Evolutionary conservation across 2,113 vertebrate genomes (phyloP), one percentile per base, ranked within the genome.

Genomic region (Perognathus longimembris): DNA sequence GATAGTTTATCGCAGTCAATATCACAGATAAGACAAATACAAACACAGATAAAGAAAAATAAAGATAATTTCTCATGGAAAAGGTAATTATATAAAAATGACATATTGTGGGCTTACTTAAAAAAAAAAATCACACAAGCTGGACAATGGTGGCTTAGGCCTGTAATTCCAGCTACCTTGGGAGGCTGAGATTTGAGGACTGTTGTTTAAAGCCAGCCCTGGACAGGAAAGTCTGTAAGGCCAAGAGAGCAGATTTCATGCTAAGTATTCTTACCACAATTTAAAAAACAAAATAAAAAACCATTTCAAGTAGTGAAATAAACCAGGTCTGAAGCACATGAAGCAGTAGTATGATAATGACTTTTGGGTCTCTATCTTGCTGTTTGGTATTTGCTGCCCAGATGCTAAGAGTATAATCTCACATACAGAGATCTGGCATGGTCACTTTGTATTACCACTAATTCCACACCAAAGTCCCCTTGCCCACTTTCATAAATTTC

Each of bases 71-170:
- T 90, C 42, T 61, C 14, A 69, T 36, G 45, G 77, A 81, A 63
- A 73, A 6, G 71, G 26, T 70, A 64, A 86, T 93, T 54, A 82
- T 20, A 26, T 14, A 76, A 80, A 4, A 36, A 3, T 69, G n/a
- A 92, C 24, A n/a, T 82, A n/a, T 77, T 36, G 80, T 36, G 38
- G 50, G 12, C 30, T 75, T 90, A 87, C 73, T 87, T 77, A 36
- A 73, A 50, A 36, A n/a, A 40, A 22, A 54, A 14, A 59, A 40
- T 54, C 17, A 15, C 8, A 10, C 45, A 45, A 45, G 45, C 9
- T 45, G 45, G 45, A 12, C 45, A 1, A 8, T 1, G 45, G 45
- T 45, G 12, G 45, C 45, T 45, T 12, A 11, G 9, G 45, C 45
- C 45, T 45, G 45, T 45, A 45, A 45, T 45, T 12, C 45, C 12